These are phyloP conservation scores for Connochaetes taurinus DNA, from an alignment of 2,113 vertebrate species.

Conservation along the genomic window DNA sequence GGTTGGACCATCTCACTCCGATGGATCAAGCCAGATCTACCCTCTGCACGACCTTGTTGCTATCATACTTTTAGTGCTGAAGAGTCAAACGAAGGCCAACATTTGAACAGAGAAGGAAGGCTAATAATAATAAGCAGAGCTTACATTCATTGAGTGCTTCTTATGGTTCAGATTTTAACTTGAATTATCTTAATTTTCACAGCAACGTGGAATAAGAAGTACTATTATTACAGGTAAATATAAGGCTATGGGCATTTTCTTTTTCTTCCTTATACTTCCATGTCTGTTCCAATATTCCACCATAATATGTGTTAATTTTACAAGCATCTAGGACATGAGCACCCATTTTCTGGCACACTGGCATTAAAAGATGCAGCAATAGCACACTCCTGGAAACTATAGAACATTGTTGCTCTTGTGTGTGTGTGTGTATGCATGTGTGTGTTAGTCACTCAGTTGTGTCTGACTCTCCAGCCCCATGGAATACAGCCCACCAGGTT, in stretches of 20 bases:
- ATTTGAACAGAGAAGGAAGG: background rate
- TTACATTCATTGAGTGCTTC: background rate
- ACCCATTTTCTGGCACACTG: background rate
- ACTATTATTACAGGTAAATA: background rate
- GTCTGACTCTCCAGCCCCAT: background rate
- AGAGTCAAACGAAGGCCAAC: background rate
- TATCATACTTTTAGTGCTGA: background rate
- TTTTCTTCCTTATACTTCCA: background rate
- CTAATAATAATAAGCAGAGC: background rate
- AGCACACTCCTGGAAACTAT: accelerated
- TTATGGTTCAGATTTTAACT: background rate
- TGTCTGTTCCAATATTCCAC: background rate
- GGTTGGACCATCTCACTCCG: background rate
- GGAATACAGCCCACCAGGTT: background rate
- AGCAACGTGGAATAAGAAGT: background rate
- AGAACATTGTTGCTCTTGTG: background rate
- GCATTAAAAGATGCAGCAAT: background rate
- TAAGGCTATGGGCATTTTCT: background rate
- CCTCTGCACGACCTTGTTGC: background rate
- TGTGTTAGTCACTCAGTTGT: background rate
- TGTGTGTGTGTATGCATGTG: background rate
- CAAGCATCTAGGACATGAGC: background rate
- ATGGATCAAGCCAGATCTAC: background rate
- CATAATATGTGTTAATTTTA: background rate
- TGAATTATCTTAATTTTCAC: background rate